Conservation (phyloP, 2,888 invertebrate species). For the Eueremaeus valkanovi region DNA sequence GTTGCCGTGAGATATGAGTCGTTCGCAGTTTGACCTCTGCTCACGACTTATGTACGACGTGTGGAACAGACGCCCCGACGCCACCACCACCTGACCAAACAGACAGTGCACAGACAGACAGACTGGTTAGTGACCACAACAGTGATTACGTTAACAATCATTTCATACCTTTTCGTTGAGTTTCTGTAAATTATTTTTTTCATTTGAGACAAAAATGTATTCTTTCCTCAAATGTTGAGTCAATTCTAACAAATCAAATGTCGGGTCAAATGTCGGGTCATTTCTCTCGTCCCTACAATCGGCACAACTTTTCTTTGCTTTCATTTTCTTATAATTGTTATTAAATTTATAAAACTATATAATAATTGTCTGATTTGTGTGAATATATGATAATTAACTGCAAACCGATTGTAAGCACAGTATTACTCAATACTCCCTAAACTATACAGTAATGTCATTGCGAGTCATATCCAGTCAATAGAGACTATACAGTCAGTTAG, state of each 20-base stretch:
- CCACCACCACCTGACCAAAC: not conserved
- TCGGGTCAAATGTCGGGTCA: not conserved
- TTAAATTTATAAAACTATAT: no score
- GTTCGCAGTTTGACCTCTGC: not conserved
- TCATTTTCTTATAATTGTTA: not conserved
- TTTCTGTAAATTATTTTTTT: slow-evolving; percentile 64
- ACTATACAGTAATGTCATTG: no score
- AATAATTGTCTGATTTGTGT: no score
- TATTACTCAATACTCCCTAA: no score
- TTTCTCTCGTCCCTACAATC: not conserved
- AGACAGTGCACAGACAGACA: not conserved
- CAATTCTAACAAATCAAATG: slow-evolving; percentile 56
- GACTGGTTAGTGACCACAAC: not conserved
- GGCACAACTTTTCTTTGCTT: not conserved
- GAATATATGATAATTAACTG: no score
- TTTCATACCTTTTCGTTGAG: slow-evolving; percentile 53
- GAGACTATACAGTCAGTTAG: no score
- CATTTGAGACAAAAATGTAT: slow-evolving; percentile 77
- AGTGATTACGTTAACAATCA: not conserved
- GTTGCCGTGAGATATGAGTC: slow-evolving; percentile 12
- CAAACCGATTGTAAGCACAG: no score
- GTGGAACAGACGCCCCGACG: not conserved
- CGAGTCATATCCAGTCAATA: no score
- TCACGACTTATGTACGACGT: not conserved
- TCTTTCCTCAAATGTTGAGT: slow-evolving; percentile 72